Percentiles rank a stretch among this genome's conserved stretches.
These are phyloP conservation scores for Clupea harengus DNA, from an alignment of 2,113 vertebrate genomes.

Conservation along the genomic window DNA sequence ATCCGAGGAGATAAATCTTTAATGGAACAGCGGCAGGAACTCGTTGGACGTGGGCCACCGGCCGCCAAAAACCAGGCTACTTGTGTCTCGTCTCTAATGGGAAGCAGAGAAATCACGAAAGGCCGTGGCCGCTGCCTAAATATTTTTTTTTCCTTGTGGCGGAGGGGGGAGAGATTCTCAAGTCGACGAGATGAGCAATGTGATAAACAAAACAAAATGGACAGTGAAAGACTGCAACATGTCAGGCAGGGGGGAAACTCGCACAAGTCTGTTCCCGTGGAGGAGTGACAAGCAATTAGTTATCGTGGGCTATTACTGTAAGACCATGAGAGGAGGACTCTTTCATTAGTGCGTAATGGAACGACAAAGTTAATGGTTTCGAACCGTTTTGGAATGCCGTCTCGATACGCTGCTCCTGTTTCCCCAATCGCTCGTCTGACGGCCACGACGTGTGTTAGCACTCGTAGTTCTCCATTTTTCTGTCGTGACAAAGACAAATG, in stretches of 20 bases:
- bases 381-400: not conserved
- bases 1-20: conserved; percentile 60
- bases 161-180: not conserved
- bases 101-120: conserved; percentile 58
- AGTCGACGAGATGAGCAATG: not conserved
- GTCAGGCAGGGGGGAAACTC: not conserved
- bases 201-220: not conserved
- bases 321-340: not conserved
- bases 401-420: not conserved
- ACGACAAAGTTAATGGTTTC: not conserved
- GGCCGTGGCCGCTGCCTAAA: conserved; percentile 38
- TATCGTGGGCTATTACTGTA: not conserved
- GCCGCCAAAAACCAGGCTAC: conserved; percentile 46
- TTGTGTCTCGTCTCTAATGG: conserved; percentile 56
- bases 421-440: conserved; percentile 34
- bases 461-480: conserved; percentile 53
- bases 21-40: conserved; percentile 50
- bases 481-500: conserved; percentile 59
- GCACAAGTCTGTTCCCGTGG: not conserved
- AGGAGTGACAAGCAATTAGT: conserved; percentile 9
- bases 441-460: conserved; percentile 32
- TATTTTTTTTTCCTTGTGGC: conserved; percentile 33
- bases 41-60: conserved; percentile 52
- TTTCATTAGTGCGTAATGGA: conserved; percentile 1
- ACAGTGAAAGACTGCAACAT: not conserved